Evolutionary conservation across 2,113 vertebrate genomes (phyloP).

Genomic region (Vombatus ursinus): DNA sequence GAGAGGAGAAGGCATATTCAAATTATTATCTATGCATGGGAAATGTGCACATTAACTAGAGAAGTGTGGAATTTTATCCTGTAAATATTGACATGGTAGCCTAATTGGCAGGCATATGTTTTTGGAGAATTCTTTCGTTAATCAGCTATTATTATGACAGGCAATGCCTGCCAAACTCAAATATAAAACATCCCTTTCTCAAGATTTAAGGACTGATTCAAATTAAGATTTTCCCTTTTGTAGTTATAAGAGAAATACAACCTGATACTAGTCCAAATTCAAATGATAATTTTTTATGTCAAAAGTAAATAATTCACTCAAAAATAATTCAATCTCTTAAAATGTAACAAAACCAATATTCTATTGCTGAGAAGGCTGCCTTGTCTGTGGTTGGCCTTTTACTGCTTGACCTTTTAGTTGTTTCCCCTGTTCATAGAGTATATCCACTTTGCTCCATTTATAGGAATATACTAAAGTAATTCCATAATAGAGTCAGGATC

Average conservation of each 20-base stretch:
- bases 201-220: background rate
- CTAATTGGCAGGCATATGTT: background rate
- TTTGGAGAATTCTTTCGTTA: constrained; percentile 11
- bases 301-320: constrained; percentile 18
- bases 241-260: constrained; percentile 1
- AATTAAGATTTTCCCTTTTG: constrained; percentile 12
- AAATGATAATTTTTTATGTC: background rate
- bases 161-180: background rate
- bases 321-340: background rate
- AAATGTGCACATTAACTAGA: background rate
- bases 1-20: background rate
- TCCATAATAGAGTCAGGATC: too few species aligned
- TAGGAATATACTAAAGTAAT: too few species aligned
- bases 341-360: background rate
- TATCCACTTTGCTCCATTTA: too few species aligned
- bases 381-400: background rate
- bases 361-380: background rate
- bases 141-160: background rate
- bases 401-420: background rate
- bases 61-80: background rate
- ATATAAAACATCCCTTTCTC: constrained; percentile 12
- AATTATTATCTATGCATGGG: background rate
- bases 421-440: background rate
- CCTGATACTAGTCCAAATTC: constrained; percentile 21
- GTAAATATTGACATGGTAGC: background rate